Conservation (phyloP, 2,888 invertebrate species). For the Orthonevra nobilis region DNA sequence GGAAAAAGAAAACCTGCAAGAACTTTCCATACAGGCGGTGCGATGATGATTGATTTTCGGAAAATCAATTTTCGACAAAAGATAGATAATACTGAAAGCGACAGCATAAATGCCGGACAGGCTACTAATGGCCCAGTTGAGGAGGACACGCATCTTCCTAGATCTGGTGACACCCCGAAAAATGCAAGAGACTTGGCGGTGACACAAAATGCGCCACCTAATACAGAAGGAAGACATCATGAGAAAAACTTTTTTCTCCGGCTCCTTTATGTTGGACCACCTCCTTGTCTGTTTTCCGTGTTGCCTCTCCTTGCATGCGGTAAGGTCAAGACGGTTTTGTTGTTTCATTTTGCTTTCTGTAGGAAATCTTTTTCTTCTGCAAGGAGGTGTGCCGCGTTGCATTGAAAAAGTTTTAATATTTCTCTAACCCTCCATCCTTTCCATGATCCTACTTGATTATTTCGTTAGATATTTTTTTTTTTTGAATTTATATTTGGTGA, state of each 20-base stretch:
- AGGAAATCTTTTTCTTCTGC: not conserved
- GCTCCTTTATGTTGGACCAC: no score
- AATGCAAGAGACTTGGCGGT: no score
- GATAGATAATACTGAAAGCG: no score
- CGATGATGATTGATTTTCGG: conserved; percentile 38
- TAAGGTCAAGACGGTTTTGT: conserved; percentile 49
- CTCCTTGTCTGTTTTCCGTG: conserved; percentile 40
- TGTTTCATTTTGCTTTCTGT: not conserved
- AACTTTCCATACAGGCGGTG: no score
- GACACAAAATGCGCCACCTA: conserved; percentile 9
- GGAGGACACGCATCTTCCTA: conserved; percentile 25
- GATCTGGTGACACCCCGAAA: conserved; percentile 20
- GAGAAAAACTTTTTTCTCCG: conserved; percentile 1
- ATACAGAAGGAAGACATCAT: not conserved
- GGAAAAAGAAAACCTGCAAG: no score
- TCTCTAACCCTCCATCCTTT: not conserved
- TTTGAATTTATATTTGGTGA: conserved; percentile 38
- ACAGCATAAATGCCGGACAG: no score
- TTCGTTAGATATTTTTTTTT: no score
- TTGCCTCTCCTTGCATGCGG: conserved; percentile 28
- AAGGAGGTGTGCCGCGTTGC: conserved; percentile 37
- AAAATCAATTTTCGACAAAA: conserved; percentile 39
- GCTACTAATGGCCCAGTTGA: no score
- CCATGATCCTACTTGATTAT: conserved; percentile 41
- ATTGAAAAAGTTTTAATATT: conserved; percentile 13